A percentile compares a stretch with the other conserved stretches of the same genome.
Conservation (phyloP, 2,888 invertebrate species). For the Crioceris asparagi region DNA sequence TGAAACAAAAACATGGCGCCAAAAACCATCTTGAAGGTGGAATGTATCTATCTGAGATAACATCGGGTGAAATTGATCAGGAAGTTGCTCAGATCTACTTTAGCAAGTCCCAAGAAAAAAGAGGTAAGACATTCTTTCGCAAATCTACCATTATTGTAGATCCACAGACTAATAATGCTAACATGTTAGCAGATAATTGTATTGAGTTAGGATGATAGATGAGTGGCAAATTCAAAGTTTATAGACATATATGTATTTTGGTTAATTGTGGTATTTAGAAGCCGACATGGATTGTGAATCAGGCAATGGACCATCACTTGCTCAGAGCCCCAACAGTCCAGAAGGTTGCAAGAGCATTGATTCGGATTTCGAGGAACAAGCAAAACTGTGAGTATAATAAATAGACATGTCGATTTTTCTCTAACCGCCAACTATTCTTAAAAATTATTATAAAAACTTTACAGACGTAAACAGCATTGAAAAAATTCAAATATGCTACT, state of each 20-base stretch:
- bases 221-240: too few species aligned
- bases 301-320: slow-evolving; percentile 90
- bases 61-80: slow-evolving; percentile 83
- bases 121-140: slow-evolving; percentile 22
- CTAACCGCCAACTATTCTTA: too few species aligned
- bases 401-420: background rate
- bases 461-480: too few species aligned
- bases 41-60: slow-evolving; percentile 86
- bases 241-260: too few species aligned
- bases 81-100: slow-evolving; percentile 83
- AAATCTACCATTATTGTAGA: too few species aligned
- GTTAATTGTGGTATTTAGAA: too few species aligned
- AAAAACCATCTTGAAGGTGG: slow-evolving; percentile 48
- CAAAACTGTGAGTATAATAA: slow-evolving; percentile 31
- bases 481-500: too few species aligned
- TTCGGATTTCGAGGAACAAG: slow-evolving; percentile 73
- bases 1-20: slow-evolving; percentile 53
- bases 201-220: too few species aligned
- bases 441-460: too few species aligned
- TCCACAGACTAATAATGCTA: too few species aligned
- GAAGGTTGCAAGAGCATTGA: slow-evolving; percentile 74
- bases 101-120: slow-evolving; percentile 38
- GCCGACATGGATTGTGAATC: slow-evolving; percentile 85
- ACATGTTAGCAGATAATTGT: too few species aligned
- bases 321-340: slow-evolving; percentile 85